phyloP scores from a whole-genome alignment of 2,888 invertebrate genomes.

The Pyrrhia umbra region DNA sequence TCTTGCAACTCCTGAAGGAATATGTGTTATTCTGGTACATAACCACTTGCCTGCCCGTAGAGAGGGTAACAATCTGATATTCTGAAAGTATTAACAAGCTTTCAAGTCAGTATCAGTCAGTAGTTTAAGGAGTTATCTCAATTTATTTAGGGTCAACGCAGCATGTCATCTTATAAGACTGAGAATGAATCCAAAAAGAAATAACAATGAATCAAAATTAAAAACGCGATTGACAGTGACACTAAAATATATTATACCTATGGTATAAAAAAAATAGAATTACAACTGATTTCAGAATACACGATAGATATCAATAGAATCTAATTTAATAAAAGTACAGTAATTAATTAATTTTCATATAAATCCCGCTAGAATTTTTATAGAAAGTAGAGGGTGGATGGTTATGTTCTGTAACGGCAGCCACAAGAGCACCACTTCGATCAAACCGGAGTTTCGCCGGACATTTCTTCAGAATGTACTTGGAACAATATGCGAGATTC shows the following conservation, averaged over 20 bases:
- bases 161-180: too few species aligned
- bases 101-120: too few species aligned
- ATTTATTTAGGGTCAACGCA: too few species aligned
- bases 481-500: conserved; percentile 25
- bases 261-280: too few species aligned
- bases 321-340: background rate
- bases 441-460: conserved; percentile 15
- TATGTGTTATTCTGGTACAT: conserved; percentile 50
- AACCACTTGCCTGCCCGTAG: conserved; percentile 42
- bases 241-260: too few species aligned
- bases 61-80: conserved; percentile 26
- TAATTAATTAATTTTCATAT: conserved; percentile 3
- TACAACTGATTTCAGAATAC: too few species aligned
- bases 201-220: too few species aligned
- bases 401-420: conserved; percentile 16
- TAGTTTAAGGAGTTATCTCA: too few species aligned
- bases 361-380: background rate
- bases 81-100: conserved; percentile 6
- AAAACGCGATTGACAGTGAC: too few species aligned
- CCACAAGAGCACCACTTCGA: background rate
- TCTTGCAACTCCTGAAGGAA: conserved; percentile 38
- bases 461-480: conserved; percentile 27
- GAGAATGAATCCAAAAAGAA: too few species aligned
- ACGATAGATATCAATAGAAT: too few species aligned
- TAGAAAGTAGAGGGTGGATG: conserved; percentile 24